These are phyloP conservation scores for Ailuropoda melanoleuca DNA, from an alignment of 2,113 vertebrate species.

Conservation along the genomic window DNA sequence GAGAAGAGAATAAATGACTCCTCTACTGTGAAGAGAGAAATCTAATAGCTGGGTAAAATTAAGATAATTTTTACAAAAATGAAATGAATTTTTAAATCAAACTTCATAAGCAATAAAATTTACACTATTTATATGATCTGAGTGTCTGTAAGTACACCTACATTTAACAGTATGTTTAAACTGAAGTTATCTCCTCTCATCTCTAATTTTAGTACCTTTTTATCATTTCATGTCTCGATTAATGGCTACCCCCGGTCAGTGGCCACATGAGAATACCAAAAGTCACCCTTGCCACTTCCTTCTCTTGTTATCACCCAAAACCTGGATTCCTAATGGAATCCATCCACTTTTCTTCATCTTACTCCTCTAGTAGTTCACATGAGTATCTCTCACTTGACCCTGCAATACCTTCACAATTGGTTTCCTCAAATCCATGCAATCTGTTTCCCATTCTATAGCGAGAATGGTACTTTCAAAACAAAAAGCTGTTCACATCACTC, in stretches of 20 bases:
- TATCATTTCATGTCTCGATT: not conserved
- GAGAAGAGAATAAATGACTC: not conserved
- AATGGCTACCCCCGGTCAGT: not conserved
- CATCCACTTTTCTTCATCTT: not conserved
- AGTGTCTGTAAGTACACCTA: not conserved
- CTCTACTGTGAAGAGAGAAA: not conserved
- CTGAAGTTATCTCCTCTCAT: not conserved
- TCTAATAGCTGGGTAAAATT: not conserved
- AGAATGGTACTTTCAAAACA: not conserved
- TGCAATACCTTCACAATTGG: not conserved
- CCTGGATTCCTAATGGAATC: not conserved
- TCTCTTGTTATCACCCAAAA: not conserved
- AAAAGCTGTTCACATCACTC: not conserved
- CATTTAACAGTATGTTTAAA: not conserved
- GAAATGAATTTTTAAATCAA: not conserved
- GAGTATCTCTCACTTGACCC: not conserved
- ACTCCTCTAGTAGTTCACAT: not conserved
- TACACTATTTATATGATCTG: not conserved
- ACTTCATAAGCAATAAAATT: not conserved
- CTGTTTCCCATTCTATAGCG: not conserved
- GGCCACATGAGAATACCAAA: not conserved
- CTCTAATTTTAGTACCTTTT: not conserved
- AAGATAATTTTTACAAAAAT: slow-evolving; percentile 2
- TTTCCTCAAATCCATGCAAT: not conserved
- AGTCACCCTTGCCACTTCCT: not conserved